These are phyloP conservation scores for Brachyopa scutellaris DNA, from an alignment of 2,888 invertebrate genomes.

Conservation along the genomic window DNA sequence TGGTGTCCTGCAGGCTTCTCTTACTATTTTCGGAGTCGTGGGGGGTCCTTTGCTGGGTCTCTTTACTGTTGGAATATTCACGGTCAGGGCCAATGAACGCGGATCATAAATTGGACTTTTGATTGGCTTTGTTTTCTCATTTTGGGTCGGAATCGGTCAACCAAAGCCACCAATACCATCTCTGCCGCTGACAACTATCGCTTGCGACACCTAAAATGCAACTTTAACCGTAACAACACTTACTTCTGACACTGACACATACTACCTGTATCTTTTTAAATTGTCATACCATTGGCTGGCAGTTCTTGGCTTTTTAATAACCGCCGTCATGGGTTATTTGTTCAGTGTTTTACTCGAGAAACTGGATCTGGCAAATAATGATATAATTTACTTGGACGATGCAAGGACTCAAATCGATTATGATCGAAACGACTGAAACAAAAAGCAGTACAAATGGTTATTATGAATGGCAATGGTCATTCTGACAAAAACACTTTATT, in stretches of 20 bases:
- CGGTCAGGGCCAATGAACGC: constrained; percentile 87
- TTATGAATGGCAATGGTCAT: constrained; percentile 23
- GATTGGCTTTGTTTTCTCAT: constrained; percentile 85
- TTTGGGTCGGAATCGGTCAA: constrained; percentile 93
- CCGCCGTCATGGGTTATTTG: constrained; percentile 83
- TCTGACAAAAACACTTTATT: too few species aligned
- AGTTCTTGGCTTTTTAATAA: constrained; percentile 83
- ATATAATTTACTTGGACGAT: constrained; percentile 77
- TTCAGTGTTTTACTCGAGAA: constrained; percentile 81
- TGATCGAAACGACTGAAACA: constrained; percentile 82
- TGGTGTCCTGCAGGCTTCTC: constrained; percentile 90
- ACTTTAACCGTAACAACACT: constrained; percentile 18
- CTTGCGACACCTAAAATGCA: constrained; percentile 81
- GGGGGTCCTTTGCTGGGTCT: constrained; percentile 93
- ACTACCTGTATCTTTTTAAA: constrained; percentile 84
- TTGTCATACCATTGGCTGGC: constrained; percentile 90
- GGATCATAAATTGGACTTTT: constrained; percentile 88
- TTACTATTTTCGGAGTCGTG: constrained; percentile 93
- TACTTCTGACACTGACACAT: constrained; percentile 33
- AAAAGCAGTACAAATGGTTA: constrained; percentile 46
- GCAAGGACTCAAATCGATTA: constrained; percentile 82
- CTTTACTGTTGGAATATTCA: constrained; percentile 93
- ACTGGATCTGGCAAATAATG: constrained; percentile 78
- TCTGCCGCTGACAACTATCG: constrained; percentile 84
- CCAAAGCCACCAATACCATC: constrained; percentile 85